phyloP scores from a whole-genome alignment of 2,797 vertebrate species.

The Discoglossus pictus region DNA sequence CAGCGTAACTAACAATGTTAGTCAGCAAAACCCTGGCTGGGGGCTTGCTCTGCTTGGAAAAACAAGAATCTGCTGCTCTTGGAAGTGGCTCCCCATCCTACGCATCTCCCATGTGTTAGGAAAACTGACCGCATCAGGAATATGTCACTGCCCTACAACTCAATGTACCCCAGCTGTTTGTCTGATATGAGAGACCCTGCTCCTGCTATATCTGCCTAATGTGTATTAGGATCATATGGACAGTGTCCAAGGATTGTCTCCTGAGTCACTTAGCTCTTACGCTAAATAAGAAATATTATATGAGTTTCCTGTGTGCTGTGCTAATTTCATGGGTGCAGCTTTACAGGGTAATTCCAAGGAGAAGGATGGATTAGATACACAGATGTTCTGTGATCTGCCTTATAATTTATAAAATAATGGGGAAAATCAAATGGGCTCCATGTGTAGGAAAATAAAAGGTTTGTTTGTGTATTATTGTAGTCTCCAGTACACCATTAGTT shows the following conservation, averaged over 20 bases:
- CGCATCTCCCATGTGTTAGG: slow-evolving; percentile 18
- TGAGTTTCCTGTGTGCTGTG: too few species aligned
- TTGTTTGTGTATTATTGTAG: too few species aligned
- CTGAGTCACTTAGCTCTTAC: too few species aligned
- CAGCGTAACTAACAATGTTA: slow-evolving; percentile 8
- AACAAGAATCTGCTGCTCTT: background rate
- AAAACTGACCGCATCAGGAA: slow-evolving; percentile 5
- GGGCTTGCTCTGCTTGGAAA: background rate
- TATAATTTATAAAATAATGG: too few species aligned
- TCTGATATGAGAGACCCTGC: background rate
- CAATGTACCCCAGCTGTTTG: slow-evolving; percentile 2
- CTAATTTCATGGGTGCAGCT: too few species aligned
- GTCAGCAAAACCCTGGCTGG: background rate
- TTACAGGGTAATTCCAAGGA: too few species aligned
- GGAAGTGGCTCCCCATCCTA: slow-evolving; percentile 12
- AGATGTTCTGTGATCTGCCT: too few species aligned
- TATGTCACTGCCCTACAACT: slow-evolving; percentile 4
- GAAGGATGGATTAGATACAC: too few species aligned
- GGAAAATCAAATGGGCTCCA: too few species aligned
- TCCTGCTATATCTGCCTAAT: background rate
- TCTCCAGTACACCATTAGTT: too few species aligned
- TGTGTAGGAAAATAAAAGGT: too few species aligned
- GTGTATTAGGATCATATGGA: background rate
- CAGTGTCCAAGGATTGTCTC: background rate
- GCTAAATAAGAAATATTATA: too few species aligned